Percentiles rank a stretch among this genome's conserved stretches.
Conservation (phyloP, 2,797 vertebrate species). For the Pantherophis alleghaniensis region DNA sequence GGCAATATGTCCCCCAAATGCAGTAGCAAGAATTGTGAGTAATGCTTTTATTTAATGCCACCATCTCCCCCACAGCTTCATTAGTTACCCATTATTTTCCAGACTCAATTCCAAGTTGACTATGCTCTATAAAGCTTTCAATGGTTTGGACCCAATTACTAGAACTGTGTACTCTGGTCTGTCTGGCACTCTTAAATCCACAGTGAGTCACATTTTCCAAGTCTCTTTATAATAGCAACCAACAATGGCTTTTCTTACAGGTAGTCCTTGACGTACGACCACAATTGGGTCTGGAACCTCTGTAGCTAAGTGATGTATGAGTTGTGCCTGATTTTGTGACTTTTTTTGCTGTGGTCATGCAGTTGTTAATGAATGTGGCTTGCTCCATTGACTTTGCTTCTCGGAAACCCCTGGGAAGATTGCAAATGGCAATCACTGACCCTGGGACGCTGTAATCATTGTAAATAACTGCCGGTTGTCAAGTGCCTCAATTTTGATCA, state of each 20-base stretch:
- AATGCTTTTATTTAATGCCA: neutral
- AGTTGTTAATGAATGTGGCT: neutral
- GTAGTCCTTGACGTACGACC: neutral
- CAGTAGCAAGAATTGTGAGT: neutral
- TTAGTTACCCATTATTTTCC: neutral
- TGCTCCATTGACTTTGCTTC: neutral
- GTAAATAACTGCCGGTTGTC: neutral
- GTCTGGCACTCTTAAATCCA: neutral
- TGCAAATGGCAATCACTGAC: neutral
- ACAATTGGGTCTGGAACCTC: neutral
- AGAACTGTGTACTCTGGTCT: neutral
- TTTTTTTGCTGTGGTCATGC: neutral
- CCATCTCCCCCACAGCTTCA: neutral
- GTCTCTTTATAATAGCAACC: neutral
- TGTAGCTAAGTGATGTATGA: neutral
- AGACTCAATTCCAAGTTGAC: neutral
- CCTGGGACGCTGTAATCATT: neutral
- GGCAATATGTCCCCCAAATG: neutral
- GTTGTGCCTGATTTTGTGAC: neutral
- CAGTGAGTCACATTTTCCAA: neutral
- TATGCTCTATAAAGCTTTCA: neutral
- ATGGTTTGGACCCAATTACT: neutral
- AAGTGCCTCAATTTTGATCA: neutral
- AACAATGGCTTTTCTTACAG: neutral
- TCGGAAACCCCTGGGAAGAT: neutral